These are phyloP conservation scores for Sminthurides bifidus DNA, from an alignment of 1,140 invertebrate species.

Conservation along the genomic window DNA sequence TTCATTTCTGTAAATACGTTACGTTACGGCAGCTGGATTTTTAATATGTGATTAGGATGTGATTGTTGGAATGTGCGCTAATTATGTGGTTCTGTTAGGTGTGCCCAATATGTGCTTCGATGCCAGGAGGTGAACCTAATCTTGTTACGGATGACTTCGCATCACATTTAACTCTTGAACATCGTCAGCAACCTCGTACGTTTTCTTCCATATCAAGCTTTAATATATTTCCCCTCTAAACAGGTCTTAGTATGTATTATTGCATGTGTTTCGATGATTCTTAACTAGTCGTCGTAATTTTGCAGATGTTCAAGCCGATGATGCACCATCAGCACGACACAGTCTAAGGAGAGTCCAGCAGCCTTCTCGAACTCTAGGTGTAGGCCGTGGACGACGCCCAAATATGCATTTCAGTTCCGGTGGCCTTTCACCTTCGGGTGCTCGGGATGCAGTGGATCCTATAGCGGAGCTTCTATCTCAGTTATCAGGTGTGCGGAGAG, in stretches of 20 bases:
- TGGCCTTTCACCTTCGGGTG: conserved; percentile 50
- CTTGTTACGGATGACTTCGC: conserved; percentile 95
- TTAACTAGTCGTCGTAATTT: background rate
- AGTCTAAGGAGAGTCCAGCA: conserved; percentile 30
- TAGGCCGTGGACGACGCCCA: conserved; percentile 29
- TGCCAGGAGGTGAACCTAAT: conserved; percentile 92
- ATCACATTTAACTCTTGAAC: conserved; percentile 86
- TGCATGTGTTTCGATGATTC: background rate
- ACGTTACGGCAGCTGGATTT: background rate
- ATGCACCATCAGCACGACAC: conserved; percentile 27
- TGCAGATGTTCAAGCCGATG: conserved; percentile 23
- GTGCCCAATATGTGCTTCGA: conserved; percentile 89
- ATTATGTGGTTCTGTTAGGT: conserved; percentile 48
- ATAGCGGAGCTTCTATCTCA: conserved; percentile 87
- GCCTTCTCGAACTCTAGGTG: conserved; percentile 29
- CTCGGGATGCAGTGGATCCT: conserved; percentile 84
- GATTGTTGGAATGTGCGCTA: conserved; percentile 7
- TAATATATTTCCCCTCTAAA: background rate
- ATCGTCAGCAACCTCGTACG: conserved; percentile 60
- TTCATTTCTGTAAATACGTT: background rate
- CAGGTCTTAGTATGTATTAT: background rate
- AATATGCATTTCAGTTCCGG: conserved; percentile 44
- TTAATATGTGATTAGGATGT: background rate
- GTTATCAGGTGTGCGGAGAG: conserved; percentile 60
- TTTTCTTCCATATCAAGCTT: background rate